A percentile compares a stretch with the other conserved stretches of the same genome.
Evolutionary conservation across 2,113 vertebrate species (phyloP).

Genomic region (Dromaius novaehollandiae): DNA sequence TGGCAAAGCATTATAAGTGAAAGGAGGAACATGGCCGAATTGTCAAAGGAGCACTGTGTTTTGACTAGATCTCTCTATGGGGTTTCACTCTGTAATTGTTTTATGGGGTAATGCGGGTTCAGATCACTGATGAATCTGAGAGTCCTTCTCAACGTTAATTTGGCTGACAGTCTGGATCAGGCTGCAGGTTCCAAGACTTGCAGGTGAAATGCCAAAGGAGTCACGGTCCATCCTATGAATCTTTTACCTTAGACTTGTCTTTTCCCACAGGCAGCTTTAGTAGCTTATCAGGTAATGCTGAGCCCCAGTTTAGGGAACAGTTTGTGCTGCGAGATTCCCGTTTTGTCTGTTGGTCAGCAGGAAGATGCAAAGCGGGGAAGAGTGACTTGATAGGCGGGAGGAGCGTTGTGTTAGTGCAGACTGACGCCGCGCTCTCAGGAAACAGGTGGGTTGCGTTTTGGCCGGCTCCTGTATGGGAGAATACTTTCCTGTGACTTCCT

Average conservation of each 20-base stretch:
- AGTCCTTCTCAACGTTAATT: not conserved
- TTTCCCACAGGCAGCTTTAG: not conserved
- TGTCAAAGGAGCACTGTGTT: not conserved
- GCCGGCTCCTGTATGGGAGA: too few relatives aligned
- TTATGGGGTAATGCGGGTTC: rapidly evolving
- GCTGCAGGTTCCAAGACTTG: not conserved
- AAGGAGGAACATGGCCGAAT: not conserved
- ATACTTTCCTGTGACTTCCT: not conserved
- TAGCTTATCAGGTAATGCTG: not conserved
- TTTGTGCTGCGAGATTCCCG: not conserved
- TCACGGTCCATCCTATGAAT: rapidly evolving
- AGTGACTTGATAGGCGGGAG: not conserved
- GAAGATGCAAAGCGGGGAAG: not conserved
- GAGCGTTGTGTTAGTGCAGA: not conserved
- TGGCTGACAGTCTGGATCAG: not conserved
- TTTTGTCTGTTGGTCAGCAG: not conserved
- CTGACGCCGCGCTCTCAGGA: not conserved
- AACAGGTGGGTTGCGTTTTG: not conserved
- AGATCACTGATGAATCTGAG: not conserved
- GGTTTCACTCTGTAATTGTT: not conserved
- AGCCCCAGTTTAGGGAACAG: not conserved
- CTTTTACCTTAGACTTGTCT: not conserved
- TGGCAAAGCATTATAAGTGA: not conserved
- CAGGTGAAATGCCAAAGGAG: not conserved
- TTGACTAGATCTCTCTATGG: not conserved